These are phyloP conservation scores for Lutjanus argentimaculatus DNA, from an alignment of 2,797 vertebrate species.

Conservation along the genomic window DNA sequence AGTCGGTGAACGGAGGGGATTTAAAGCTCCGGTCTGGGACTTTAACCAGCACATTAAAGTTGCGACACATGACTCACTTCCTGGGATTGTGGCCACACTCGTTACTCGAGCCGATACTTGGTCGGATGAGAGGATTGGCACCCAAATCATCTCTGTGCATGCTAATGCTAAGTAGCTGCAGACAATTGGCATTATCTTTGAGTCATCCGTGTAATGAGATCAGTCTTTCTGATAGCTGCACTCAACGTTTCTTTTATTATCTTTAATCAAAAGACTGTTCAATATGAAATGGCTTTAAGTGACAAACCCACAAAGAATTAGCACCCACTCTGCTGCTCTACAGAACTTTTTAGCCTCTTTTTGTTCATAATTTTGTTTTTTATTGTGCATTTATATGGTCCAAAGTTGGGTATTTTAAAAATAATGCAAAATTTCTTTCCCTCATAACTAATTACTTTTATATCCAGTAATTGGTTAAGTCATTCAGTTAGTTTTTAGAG, in stretches of 20 bases:
- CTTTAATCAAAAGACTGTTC: slow-evolving; percentile 8
- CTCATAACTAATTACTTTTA: too few relatives aligned
- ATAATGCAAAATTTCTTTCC: too few relatives aligned
- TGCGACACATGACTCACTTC: slow-evolving; percentile 55
- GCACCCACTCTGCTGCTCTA: neutral
- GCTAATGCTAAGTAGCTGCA: slow-evolving; percentile 31
- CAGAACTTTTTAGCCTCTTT: neutral
- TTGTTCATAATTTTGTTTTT: neutral
- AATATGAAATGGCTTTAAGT: neutral
- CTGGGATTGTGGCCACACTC: slow-evolving; percentile 26
- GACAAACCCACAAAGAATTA: neutral
- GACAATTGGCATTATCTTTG: neutral
- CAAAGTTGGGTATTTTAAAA: too few relatives aligned
- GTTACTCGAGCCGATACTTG: slow-evolving; percentile 17
- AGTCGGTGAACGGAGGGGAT: slow-evolving; percentile 30
- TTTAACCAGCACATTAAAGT: neutral
- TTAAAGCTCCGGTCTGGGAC: slow-evolving; percentile 27
- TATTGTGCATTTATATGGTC: neutral
- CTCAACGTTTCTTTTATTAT: neutral
- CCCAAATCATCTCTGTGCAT: neutral
- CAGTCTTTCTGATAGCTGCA: neutral
- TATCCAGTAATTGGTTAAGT: too few relatives aligned
- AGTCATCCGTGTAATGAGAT: slow-evolving; percentile 7
- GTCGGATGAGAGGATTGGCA: slow-evolving; percentile 1
- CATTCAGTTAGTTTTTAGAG: too few relatives aligned